These are phyloP conservation scores for Yponomeuta malinellus DNA, from an alignment of 2,888 invertebrate species.

Conservation along the genomic window DNA sequence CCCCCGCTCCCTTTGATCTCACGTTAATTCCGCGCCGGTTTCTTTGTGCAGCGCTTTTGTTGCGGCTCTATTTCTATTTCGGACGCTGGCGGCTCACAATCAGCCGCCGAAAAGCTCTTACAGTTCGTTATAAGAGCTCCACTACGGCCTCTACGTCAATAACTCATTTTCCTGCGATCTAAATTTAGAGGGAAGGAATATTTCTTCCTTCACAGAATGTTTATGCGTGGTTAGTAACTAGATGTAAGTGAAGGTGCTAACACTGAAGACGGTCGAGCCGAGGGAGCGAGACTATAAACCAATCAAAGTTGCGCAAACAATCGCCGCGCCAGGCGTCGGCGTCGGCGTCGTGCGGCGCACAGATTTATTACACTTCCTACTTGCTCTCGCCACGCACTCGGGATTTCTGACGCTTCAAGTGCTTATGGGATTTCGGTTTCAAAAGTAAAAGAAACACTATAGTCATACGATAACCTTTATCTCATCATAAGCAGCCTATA, in stretches of 20 bases:
- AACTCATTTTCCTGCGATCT: neutral
- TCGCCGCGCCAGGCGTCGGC: neutral
- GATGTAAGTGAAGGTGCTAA: neutral
- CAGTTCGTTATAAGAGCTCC: neutral
- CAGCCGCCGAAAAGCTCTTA: neutral
- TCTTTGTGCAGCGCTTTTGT: conserved; percentile 11
- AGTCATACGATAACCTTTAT: no score
- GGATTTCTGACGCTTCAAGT: neutral
- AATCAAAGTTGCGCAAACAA: neutral
- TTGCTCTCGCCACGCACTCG: neutral
- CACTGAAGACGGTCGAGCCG: neutral
- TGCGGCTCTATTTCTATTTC: neutral
- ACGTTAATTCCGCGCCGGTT: conserved; percentile 7
- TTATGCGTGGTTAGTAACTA: neutral
- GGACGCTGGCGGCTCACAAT: neutral
- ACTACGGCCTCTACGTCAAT: neutral
- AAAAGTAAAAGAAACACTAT: no score
- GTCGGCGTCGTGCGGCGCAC: neutral
- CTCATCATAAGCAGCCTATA: no score
- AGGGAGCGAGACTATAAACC: neutral
- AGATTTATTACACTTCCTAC: neutral
- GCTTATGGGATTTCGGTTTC: neutral
- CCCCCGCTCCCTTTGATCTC: conserved; percentile 6
- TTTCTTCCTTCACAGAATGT: neutral
- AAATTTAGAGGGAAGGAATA: neutral